Conservation (phyloP, 2,797 vertebrate species). For the Microhierax caerulescens region DNA sequence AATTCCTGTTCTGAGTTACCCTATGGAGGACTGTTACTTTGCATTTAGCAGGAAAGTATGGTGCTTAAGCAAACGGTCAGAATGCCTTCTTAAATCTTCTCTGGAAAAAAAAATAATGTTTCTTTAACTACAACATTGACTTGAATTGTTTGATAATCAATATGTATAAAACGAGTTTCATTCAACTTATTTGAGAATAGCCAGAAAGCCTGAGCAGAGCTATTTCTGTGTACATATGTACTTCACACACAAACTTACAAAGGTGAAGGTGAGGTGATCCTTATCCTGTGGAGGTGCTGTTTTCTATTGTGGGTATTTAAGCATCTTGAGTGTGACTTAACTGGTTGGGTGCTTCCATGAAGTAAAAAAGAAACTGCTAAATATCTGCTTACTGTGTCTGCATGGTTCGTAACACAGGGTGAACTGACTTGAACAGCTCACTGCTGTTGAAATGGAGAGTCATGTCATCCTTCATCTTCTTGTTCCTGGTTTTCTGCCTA, state of each 20-base stretch:
- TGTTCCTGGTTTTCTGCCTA: not conserved
- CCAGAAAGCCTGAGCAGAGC: not conserved
- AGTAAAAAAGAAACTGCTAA: not conserved
- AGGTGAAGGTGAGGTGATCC: not conserved
- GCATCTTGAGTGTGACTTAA: not conserved
- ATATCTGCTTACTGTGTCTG: not conserved
- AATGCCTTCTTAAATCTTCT: not conserved
- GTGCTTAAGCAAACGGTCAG: not conserved
- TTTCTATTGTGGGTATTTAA: not conserved
- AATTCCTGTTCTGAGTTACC: not conserved
- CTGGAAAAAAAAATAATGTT: not conserved
- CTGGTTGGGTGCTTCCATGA: not conserved
- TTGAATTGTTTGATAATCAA: not conserved
- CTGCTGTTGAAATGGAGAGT: not conserved
- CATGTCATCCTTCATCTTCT: not conserved
- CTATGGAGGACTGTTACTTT: not conserved
- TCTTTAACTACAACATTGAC: not conserved
- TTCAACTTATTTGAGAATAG: not conserved
- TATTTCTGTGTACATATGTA: not conserved
- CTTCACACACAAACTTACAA: accelerated
- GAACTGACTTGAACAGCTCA: not conserved
- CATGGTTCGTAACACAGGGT: not conserved
- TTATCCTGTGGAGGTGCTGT: not conserved
- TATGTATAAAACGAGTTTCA: not conserved
- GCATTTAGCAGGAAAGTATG: not conserved